Percentiles rank a stretch among this genome's conserved stretches.
Evolutionary conservation across 2,797 vertebrate species (phyloP).

Genomic region (Danio tinwini): DNA sequence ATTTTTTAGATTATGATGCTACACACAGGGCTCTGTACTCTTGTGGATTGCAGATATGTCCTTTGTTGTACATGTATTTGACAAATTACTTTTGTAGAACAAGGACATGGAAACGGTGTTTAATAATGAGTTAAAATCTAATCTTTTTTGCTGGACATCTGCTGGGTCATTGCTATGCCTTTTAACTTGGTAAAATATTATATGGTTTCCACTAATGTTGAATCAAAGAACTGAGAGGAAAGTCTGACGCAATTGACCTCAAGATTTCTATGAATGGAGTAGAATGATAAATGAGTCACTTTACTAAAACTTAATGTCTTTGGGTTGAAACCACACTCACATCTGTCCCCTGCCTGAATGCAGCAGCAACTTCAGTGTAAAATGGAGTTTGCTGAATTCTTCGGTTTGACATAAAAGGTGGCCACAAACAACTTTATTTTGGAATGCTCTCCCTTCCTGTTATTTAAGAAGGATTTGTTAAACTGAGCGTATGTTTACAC

Average conservation of each 20-base stretch:
- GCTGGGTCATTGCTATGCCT: constrained; percentile 28
- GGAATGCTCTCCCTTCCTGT: constrained; percentile 78
- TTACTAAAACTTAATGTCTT: constrained; percentile 52
- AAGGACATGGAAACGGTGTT: constrained; percentile 26
- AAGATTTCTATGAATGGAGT: constrained; percentile 45
- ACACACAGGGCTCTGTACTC: constrained; percentile 15
- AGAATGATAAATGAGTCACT: constrained; percentile 57
- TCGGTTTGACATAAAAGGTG: constrained; percentile 65
- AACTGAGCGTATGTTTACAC: constrained; percentile 53
- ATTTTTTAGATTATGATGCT: constrained; percentile 33
- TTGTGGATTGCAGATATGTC: constrained; percentile 23
- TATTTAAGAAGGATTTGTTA: constrained; percentile 76
- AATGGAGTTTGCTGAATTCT: constrained; percentile 57
- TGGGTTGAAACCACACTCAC: constrained; percentile 55
- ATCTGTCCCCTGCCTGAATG: constrained; percentile 53
- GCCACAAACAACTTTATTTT: constrained; percentile 78
- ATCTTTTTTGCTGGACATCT: constrained; percentile 29
- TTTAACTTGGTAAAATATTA: constrained; percentile 33
- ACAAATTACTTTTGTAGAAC: constrained; percentile 32
- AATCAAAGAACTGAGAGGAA: constrained; percentile 34
- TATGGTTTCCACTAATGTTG: constrained; percentile 20
- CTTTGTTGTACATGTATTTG: constrained; percentile 34
- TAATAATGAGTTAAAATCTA: constrained; percentile 16
- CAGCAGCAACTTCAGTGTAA: constrained; percentile 55
- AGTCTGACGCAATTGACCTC: constrained; percentile 36